Conservation (phyloP, 2,113 vertebrate genomes). For the Lucifuga dentata region DNA sequence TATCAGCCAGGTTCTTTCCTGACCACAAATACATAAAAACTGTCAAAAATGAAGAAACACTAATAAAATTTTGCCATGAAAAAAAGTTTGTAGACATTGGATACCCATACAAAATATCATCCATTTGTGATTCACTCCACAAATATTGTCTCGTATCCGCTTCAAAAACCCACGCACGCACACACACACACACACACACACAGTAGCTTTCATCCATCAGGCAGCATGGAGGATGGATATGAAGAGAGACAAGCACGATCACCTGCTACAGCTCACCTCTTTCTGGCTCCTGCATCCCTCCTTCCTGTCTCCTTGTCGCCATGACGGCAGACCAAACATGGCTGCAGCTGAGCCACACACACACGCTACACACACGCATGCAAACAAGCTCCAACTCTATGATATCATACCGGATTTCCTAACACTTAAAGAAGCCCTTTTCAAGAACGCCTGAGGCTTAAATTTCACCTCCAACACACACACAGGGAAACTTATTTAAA, state of each 20-base stretch:
- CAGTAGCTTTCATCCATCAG: slow-evolving; percentile 44
- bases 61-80: background rate
- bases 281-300: slow-evolving; percentile 40
- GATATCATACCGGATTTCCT: slow-evolving; percentile 57
- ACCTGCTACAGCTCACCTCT: slow-evolving; percentile 68
- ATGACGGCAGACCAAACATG: slow-evolving; percentile 71
- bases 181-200: background rate
- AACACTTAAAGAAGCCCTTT: too few relatives aligned
- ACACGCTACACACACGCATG: slow-evolving; percentile 24
- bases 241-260: slow-evolving; percentile 47
- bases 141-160: background rate
- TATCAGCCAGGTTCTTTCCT: too few relatives aligned
- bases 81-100: background rate
- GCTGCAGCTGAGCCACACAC: background rate
- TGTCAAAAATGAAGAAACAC: too few relatives aligned
- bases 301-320: slow-evolving; percentile 68
- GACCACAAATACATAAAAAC: too few relatives aligned
- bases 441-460: too few relatives aligned
- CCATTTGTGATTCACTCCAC: background rate
- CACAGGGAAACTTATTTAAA: too few relatives aligned
- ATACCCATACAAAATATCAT: background rate
- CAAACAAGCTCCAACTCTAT: slow-evolving; percentile 59
- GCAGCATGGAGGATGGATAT: slow-evolving; percentile 24
- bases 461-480: too few relatives aligned
- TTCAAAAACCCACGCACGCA: background rate